Evolutionary conservation across 2,888 invertebrate genomes (phyloP).

Genomic region (Cremastobaeus sp.): DNA sequence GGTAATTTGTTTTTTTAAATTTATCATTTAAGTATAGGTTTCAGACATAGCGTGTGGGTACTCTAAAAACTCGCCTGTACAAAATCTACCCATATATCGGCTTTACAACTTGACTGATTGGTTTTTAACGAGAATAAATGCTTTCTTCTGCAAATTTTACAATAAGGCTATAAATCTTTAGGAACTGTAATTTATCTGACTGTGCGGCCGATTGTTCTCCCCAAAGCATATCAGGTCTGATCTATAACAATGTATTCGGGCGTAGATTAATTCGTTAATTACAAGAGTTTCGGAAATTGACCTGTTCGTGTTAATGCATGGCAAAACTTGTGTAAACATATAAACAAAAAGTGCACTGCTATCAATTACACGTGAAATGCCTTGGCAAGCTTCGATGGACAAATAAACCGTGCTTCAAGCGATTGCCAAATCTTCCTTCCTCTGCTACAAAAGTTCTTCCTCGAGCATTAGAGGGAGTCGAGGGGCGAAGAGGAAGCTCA

Average conservation of each 20-base stretch:
- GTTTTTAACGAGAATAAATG: no score
- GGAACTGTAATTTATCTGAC: no score
- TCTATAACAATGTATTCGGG: conserved; percentile 1
- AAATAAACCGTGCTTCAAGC: conserved; percentile 22
- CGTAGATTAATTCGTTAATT: conserved; percentile 21
- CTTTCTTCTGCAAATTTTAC: no score
- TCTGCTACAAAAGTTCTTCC: conserved; percentile 20
- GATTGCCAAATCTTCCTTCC: conserved; percentile 36
- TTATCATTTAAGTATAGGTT: no score
- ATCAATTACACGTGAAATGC: conserved; percentile 29
- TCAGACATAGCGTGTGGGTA: no score
- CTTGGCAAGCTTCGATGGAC: conserved; percentile 19
- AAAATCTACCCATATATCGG: no score
- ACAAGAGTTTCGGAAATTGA: conserved; percentile 6
- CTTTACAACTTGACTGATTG: no score
- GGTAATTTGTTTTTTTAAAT: no score
- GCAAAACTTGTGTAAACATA: conserved; percentile 16
- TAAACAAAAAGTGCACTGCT: conserved; percentile 10
- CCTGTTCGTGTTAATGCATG: conserved; percentile 10
- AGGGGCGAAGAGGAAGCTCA: conserved; percentile 1
- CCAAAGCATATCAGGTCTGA: neutral
- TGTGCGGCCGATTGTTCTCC: no score
- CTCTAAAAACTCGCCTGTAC: no score
- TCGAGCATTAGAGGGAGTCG: no score
- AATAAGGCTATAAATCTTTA: no score